These are phyloP conservation scores for Tipula confusa DNA, from an alignment of 2,888 invertebrate species.

Conservation along the genomic window DNA sequence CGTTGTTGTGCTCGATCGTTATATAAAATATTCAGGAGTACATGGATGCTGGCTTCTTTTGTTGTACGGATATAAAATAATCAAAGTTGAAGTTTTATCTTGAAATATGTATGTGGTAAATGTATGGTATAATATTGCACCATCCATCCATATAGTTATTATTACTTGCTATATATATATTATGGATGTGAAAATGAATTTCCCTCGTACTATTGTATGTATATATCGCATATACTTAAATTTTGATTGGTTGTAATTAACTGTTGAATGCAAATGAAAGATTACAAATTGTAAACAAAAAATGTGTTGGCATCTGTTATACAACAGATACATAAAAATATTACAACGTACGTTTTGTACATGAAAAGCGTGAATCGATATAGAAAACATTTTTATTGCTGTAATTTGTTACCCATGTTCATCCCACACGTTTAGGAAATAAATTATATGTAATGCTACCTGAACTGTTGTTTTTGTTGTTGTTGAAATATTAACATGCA, in stretches of 20 bases:
- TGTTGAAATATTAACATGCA: neutral
- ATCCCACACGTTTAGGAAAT: neutral
- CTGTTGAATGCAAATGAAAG: neutral
- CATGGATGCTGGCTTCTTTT: neutral
- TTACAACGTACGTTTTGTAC: neutral
- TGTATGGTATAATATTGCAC: neutral
- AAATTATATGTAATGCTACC: neutral
- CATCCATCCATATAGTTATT: neutral
- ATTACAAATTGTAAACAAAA: neutral
- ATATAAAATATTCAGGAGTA: neutral
- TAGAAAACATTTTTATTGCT: neutral
- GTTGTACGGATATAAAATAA: neutral
- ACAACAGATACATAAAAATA: neutral
- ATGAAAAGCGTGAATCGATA: neutral
- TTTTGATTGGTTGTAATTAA: neutral
- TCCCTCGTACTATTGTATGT: neutral
- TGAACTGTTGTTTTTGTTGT: neutral
- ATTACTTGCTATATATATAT: neutral
- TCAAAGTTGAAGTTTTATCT: neutral
- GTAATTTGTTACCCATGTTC: neutral
- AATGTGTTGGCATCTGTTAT: neutral
- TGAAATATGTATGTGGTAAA: neutral
- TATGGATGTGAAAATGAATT: too few relatives aligned
- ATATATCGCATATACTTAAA: neutral
- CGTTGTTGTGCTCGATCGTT: neutral